phyloP scores from a whole-genome alignment of 2,888 invertebrate species.

The Dryomyza anilis region DNA sequence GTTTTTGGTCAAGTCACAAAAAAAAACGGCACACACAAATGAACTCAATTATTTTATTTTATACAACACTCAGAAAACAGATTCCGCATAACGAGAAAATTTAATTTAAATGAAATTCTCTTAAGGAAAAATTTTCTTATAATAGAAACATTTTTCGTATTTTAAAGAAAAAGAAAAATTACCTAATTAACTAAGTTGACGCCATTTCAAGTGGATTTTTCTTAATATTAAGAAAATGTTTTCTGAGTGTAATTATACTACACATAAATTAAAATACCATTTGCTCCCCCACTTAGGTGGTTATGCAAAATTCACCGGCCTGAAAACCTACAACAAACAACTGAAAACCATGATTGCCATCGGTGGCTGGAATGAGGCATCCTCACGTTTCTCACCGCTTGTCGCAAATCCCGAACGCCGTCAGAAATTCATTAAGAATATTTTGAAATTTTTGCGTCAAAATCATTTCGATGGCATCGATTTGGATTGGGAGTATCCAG shows the following conservation, averaged over 20 bases:
- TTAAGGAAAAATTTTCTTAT: too few species aligned
- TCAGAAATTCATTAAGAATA: slow-evolving; percentile 81
- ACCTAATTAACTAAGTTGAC: too few species aligned
- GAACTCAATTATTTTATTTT: neutral
- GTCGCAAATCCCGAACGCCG: slow-evolving; percentile 79
- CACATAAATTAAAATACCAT: too few species aligned
- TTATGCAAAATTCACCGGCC: slow-evolving; percentile 90
- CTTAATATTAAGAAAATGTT: too few species aligned
- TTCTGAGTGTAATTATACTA: too few species aligned
- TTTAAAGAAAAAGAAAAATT: too few species aligned
- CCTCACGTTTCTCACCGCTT: slow-evolving; percentile 83
- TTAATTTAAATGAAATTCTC: too few species aligned
- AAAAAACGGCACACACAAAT: neutral
- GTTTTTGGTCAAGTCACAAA: slow-evolving; percentile 14
- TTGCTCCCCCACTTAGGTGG: slow-evolving; percentile 72
- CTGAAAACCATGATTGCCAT: slow-evolving; percentile 89
- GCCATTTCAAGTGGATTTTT: too few species aligned
- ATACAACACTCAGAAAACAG: too few species aligned
- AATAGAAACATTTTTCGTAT: too few species aligned
- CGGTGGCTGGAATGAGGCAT: slow-evolving; percentile 94
- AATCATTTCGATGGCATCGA: slow-evolving; percentile 94
- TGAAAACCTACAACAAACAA: slow-evolving; percentile 91
- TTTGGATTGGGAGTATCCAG: slow-evolving; percentile 79
- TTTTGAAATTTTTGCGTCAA: slow-evolving; percentile 83
- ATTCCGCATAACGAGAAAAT: too few species aligned